Evolutionary conservation across 2,113 vertebrate genomes (phyloP), one percentile per base, ranked within the genome.

Genomic region (Peromyscus californicus): DNA sequence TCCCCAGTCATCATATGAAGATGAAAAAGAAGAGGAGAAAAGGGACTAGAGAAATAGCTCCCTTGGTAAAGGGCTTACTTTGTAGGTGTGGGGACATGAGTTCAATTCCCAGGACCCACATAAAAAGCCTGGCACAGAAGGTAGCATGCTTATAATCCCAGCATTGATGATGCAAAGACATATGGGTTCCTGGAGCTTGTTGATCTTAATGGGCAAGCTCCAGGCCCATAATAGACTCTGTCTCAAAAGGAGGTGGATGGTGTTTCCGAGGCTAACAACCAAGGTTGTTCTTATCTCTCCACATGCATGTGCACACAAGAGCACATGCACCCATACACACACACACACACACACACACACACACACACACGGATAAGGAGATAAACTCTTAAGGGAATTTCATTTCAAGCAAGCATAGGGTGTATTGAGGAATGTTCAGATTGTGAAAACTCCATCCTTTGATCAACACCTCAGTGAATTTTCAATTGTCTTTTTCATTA

Each of bases 221-320:
- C 1, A 33, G 61, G 39, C 1, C 3, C 1, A 21, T 7, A 21
- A 45, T 7, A 67, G 29, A 48, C 1, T 61, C 39, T 17, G n/a
- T 36, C 51, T 22, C 19, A 54, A 82, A 57, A 61, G 57, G 36
- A 61, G 11, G 22, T 42, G 36, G 54, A 39, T 24, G 22, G 15
- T 39, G 36, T 33, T 33, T 67, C 9, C 67, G 42, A 48, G 29
- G 16, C 65, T 45, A 33, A 5, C 42, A 67, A 33, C 4, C 61
- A 45, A 65, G 61, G 42, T 45, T 33, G 16, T 67, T 33, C 17
- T 67, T 48, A 67, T 21, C 29, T 22, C 9, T 48, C 61, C 42
- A 21, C 29, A 33, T 48, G 10, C 31, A 33, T 45, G 42, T 45
- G 17, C 42, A 48, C 5, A 7, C 8, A 63, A 85, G 39, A 26